Conservation (phyloP, 2,113 vertebrate genomes). For the Guaruba guarouba region DNA sequence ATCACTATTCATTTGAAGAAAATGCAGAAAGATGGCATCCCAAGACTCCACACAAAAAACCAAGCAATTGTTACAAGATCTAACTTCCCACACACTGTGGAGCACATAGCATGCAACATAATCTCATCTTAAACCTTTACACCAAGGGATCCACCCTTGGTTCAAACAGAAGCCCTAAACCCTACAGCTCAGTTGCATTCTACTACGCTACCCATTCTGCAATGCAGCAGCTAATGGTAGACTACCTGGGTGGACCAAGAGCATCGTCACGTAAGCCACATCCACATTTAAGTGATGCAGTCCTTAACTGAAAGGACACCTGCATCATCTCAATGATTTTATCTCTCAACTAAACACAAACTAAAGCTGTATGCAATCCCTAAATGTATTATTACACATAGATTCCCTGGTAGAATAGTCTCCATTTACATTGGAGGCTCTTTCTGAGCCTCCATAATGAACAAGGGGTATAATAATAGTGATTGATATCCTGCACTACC, state of each 20-base stretch:
- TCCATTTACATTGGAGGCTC: background rate
- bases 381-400: background rate
- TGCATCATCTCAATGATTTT: background rate
- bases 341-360: background rate
- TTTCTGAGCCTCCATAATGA: background rate
- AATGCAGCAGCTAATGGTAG: background rate
- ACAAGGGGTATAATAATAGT: background rate
- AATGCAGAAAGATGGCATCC: background rate
- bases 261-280: background rate
- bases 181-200: background rate
- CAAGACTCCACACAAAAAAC: background rate
- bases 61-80: background rate
- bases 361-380: background rate
- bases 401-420: background rate
- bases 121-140: background rate
- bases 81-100: accelerated
- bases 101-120: accelerated
- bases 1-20: background rate
- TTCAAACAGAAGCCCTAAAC: background rate
- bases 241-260: background rate
- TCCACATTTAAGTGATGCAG: background rate
- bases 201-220: background rate
- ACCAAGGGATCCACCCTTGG: background rate
- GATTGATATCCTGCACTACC: background rate
- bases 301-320: background rate